These are phyloP conservation scores for Xerus inauris DNA, from an alignment of 2,113 vertebrate genomes.

Conservation along the genomic window DNA sequence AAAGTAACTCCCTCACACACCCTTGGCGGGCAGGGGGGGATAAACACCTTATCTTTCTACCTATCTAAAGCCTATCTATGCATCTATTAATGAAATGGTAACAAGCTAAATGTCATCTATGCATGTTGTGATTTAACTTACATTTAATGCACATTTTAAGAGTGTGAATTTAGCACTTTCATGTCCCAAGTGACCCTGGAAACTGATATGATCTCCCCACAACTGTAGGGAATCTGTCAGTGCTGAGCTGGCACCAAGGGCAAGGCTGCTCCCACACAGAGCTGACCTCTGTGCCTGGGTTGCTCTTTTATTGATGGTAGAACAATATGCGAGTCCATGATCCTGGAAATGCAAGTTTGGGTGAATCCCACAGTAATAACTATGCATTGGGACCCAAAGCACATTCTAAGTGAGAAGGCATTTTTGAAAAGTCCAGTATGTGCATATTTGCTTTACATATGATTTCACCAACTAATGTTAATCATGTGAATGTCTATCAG, in stretches of 20 bases:
- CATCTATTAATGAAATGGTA: neutral
- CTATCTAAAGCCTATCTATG: neutral
- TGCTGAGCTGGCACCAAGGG: neutral
- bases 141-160: neutral
- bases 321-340: neutral
- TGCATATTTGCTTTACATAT: neutral
- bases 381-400: neutral
- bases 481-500: neutral
- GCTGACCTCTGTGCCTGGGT: neutral
- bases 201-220: neutral
- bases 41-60: fast-evolving
- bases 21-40: no score
- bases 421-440: neutral
- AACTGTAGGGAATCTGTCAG: neutral
- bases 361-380: neutral
- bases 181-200: neutral
- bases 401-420: neutral
- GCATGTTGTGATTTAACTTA: neutral
- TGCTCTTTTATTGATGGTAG: neutral
- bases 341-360: neutral
- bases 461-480: neutral
- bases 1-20: neutral
- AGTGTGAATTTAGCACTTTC: neutral
- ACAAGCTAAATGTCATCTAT: neutral
- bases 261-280: neutral